Conservation (phyloP, 2,888 invertebrate species). For the Leistus spinibarbis region DNA sequence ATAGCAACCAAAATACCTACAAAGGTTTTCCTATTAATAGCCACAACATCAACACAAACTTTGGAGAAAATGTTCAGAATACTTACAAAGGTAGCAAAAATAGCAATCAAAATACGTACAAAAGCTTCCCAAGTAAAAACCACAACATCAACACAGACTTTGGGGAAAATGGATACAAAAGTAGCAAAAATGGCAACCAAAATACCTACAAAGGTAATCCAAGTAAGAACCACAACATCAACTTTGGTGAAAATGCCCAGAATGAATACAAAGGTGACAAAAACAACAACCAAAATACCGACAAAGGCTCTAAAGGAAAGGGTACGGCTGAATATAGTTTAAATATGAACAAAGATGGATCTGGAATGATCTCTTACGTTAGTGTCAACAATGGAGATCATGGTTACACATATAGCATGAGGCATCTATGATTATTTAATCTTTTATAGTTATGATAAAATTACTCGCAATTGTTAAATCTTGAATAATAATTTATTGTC, state of each 20-base stretch:
- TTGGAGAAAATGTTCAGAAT: too few relatives aligned
- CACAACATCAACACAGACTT: too few relatives aligned
- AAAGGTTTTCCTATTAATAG: neutral
- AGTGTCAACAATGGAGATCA: conserved; percentile 1
- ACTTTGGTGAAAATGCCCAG: neutral
- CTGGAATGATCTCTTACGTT: neutral
- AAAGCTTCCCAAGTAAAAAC: too few relatives aligned
- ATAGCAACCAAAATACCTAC: neutral
- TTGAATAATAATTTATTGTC: neutral
- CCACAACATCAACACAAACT: neutral
- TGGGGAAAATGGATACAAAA: too few relatives aligned
- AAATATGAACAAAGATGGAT: neutral
- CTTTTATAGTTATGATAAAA: neutral
- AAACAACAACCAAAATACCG: neutral
- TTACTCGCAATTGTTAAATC: neutral
- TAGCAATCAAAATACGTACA: too few relatives aligned
- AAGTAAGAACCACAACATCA: too few relatives aligned
- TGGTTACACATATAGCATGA: neutral
- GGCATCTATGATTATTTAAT: neutral
- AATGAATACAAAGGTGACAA: neutral
- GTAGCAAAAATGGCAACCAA: too few relatives aligned
- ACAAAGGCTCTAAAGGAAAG: neutral
- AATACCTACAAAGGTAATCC: too few relatives aligned
- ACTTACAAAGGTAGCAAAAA: too few relatives aligned
- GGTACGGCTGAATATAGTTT: neutral